Conservation (phyloP, 1,140 invertebrate species). For the Anoplophora glabripennis region DNA sequence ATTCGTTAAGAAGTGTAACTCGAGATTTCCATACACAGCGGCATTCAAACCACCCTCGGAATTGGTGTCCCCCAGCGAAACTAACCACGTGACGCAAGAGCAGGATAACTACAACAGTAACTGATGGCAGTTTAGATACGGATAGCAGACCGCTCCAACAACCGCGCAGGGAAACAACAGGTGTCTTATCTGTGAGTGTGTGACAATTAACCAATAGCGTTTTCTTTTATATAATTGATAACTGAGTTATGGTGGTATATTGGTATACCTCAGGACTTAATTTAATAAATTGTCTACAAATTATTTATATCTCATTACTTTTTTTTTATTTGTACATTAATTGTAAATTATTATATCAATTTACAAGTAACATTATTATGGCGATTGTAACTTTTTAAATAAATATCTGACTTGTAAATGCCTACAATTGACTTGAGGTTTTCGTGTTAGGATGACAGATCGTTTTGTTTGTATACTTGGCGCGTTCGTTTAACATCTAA, state of each 20-base stretch:
- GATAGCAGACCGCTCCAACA: not conserved
- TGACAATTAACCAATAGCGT: slow-evolving; percentile 25
- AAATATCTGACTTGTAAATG: not conserved
- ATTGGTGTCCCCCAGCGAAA: slow-evolving; percentile 6
- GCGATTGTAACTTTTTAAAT: slow-evolving; percentile 1
- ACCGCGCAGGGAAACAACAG: slow-evolving; percentile 18
- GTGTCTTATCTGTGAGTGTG: slow-evolving; percentile 25
- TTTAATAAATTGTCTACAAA: slow-evolving; percentile 28
- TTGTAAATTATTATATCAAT: slow-evolving; percentile 24
- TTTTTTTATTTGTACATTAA: slow-evolving; percentile 31
- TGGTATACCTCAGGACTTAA: slow-evolving; percentile 25
- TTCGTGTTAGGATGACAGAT: not conserved
- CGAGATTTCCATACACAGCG: slow-evolving; percentile 70
- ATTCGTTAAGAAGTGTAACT: slow-evolving; percentile 69
- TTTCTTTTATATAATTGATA: slow-evolving; percentile 20
- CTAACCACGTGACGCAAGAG: slow-evolving; percentile 26
- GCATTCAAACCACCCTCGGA: slow-evolving; percentile 54
- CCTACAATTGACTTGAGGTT: not conserved
- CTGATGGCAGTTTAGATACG: slow-evolving; percentile 18
- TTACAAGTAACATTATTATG: not conserved
- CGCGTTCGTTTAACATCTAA: not conserved
- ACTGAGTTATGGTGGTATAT: slow-evolving; percentile 17
- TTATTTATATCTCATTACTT: slow-evolving; percentile 23
- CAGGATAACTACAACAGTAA: slow-evolving; percentile 23
- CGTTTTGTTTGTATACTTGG: not conserved